These are phyloP conservation scores for Pseudorhiza aurosa DNA, from an alignment of 30 jellyfish, hydroid and myxozoan species.

Conservation along the genomic window DNA sequence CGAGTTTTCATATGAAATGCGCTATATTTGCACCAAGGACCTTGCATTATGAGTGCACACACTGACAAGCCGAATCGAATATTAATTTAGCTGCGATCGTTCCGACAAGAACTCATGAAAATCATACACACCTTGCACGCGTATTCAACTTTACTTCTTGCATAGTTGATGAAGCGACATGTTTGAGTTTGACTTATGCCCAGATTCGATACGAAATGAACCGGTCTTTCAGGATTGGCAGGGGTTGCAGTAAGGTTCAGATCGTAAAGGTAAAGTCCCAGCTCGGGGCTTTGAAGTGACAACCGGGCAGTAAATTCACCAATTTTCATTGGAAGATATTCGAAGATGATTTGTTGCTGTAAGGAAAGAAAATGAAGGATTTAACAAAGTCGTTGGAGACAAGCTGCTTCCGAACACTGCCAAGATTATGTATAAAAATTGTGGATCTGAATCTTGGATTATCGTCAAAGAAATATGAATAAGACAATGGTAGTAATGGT, in stretches of 20 bases:
- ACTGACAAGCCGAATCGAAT: too few relatives aligned
- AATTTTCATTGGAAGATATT: conserved; percentile 89
- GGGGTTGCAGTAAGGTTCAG: conserved; percentile 86
- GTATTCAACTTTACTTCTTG: conserved; percentile 87
- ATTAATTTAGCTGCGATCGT: too few relatives aligned
- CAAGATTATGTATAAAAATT: too few relatives aligned
- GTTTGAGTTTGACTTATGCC: conserved; percentile 92
- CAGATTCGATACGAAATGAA: conserved; percentile 86
- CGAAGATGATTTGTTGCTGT: conserved; percentile 90
- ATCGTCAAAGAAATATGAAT: too few relatives aligned
- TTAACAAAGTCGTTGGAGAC: too few relatives aligned
- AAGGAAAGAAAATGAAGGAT: neutral
- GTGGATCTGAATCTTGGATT: too few relatives aligned
- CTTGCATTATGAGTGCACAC: too few relatives aligned
- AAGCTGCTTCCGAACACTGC: too few relatives aligned
- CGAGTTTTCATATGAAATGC: too few relatives aligned
- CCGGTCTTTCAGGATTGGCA: conserved; percentile 92
- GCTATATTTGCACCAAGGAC: too few relatives aligned
- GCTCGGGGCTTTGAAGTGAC: conserved; percentile 91
- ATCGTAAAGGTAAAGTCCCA: conserved; percentile 92
- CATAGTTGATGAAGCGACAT: conserved; percentile 82
- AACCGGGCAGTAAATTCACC: conserved; percentile 87
- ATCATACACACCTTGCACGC: conserved; percentile 95
- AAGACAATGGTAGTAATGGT: too few relatives aligned
- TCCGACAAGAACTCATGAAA: too few relatives aligned